Evolutionary conservation across 2,113 vertebrate species (phyloP).

Genomic region (Corapipo altera): DNA sequence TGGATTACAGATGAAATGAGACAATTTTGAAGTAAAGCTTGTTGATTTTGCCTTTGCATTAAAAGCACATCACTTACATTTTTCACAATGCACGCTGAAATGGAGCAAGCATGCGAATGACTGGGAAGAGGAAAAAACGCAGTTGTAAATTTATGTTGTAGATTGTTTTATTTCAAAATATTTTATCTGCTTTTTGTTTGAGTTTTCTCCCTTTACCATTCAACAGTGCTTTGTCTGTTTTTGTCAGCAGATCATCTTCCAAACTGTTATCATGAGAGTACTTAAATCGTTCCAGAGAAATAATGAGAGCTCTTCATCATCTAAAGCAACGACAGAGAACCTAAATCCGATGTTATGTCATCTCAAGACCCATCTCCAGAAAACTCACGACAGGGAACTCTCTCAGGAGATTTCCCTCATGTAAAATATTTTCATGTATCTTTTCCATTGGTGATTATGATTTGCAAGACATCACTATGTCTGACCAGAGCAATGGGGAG

Average conservation of each 20-base stretch:
- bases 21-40: neutral
- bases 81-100: slow-evolving; percentile 5
- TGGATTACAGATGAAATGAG: neutral
- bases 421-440: neutral
- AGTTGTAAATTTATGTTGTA: slow-evolving; percentile 70
- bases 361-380: neutral
- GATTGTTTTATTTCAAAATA: neutral
- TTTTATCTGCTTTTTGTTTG: neutral
- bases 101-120: slow-evolving; percentile 53
- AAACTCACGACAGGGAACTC: neutral
- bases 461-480: neutral
- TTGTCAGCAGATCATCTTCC: neutral
- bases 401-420: neutral
- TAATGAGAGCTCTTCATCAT: neutral
- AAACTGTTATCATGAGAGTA: neutral
- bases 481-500: neutral
- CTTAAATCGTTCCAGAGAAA: neutral
- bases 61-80: neutral
- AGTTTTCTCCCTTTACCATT: neutral
- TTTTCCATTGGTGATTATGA: neutral
- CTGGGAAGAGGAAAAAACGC: slow-evolving; percentile 11
- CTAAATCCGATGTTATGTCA: neutral
- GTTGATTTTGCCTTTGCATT: slow-evolving; percentile 13
- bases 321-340: neutral
- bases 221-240: neutral